Percentiles rank a stretch among this genome's conserved stretches.
These are phyloP conservation scores for Caradrina clavipalpis DNA, from an alignment of 2,888 invertebrate genomes.

Conservation along the genomic window DNA sequence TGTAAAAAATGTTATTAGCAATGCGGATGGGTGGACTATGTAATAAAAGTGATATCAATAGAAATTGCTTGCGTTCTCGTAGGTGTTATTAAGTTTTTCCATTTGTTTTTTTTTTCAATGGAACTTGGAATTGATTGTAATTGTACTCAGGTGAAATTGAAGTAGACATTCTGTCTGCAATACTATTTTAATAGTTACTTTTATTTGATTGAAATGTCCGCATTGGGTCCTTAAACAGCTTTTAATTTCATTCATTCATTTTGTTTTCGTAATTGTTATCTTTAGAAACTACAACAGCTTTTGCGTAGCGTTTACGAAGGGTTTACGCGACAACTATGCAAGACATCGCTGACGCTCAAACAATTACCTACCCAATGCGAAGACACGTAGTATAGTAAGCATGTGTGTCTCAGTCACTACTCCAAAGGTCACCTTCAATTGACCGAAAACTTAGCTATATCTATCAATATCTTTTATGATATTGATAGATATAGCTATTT, in stretches of 20 bases:
- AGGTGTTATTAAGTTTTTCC: constrained; percentile 30
- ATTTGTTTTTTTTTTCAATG: constrained; percentile 2
- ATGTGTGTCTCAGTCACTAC: too few species aligned
- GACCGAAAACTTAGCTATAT: neutral
- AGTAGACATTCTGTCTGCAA: constrained; percentile 4
- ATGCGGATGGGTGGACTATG: constrained; percentile 19
- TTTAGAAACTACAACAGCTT: too few species aligned
- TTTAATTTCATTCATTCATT: too few species aligned
- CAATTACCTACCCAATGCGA: too few species aligned
- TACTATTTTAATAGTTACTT: neutral
- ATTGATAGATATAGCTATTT: too few species aligned
- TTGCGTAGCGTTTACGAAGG: too few species aligned
- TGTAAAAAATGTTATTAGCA: constrained; percentile 56
- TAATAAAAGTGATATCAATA: constrained; percentile 42
- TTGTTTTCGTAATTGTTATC: too few species aligned
- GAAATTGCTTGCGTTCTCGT: constrained; percentile 22
- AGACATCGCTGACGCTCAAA: too few species aligned
- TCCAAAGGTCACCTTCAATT: neutral
- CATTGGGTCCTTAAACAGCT: too few species aligned
- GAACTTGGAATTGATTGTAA: constrained; percentile 10
- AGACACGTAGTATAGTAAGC: too few species aligned
- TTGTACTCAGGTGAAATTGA: neutral
- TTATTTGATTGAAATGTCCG: neutral
- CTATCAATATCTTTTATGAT: too few species aligned
- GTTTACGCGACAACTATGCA: too few species aligned